These are phyloP conservation scores for Peromyscus melanophrys DNA, from an alignment of 2,797 vertebrate species.

Conservation along the genomic window DNA sequence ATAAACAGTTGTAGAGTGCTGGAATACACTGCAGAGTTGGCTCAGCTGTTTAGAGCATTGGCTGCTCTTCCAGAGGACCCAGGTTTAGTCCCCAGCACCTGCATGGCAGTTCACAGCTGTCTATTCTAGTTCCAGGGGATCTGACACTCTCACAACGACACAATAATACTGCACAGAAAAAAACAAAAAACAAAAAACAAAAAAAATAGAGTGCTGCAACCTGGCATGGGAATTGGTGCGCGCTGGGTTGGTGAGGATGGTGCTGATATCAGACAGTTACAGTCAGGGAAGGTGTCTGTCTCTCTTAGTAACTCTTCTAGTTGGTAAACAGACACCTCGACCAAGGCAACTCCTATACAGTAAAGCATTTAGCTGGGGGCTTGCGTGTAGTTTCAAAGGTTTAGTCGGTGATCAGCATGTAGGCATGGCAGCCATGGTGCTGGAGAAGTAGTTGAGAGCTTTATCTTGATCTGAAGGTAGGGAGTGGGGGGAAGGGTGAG, in stretches of 20 bases:
- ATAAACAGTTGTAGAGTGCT: neutral
- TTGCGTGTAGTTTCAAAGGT: neutral
- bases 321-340: neutral
- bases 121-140: neutral
- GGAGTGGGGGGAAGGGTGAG: neutral
- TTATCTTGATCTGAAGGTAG: neutral
- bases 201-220: neutral
- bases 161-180: neutral
- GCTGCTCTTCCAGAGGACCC: neutral
- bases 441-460: neutral
- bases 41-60: neutral
- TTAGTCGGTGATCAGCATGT: neutral
- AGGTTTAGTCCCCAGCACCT: neutral
- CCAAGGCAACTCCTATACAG: neutral
- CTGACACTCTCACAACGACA: neutral
- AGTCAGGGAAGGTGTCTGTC: neutral
- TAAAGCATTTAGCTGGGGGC: neutral
- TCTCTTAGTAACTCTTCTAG: neutral
- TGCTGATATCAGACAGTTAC: fast-evolving
- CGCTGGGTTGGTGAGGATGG: neutral
- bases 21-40: neutral
- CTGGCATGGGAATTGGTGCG: neutral
- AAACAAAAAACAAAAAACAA: neutral
- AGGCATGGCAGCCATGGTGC: neutral
- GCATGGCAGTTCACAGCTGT: neutral